Evolutionary conservation across 2,797 vertebrate species (phyloP), one percentile per base, ranked within the genome.

Genomic region (Smutsia gigantea): DNA sequence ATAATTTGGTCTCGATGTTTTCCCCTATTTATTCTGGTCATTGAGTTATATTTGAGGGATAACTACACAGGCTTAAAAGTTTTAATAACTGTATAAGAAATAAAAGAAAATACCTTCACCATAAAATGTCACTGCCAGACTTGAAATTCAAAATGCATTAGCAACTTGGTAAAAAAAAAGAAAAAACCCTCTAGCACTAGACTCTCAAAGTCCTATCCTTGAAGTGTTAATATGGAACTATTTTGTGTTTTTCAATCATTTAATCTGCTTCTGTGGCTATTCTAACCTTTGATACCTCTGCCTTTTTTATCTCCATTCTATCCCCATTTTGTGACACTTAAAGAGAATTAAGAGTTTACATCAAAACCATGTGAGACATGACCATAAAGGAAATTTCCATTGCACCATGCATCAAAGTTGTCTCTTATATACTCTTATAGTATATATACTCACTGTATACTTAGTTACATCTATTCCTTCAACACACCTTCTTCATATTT

Each of bases 71-170:
- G 93, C 13, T 53, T 61, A 77, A 75, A 90, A 81, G 15, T 59
- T 69, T 86, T 46, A 63, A 69, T 79, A 96, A 83, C 78, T 46
- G 55, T 42, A 7, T 6, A 84, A 11, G 64, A 79, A 94, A 63
- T 59, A 77, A 96, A 93, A 87, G 34, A 93, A 95, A 97, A 82
- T 78, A 7, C 2, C 49, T 78, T 88, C 19, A 57, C 23, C 27
- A 86, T 74, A 78, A 93, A 96, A 71, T 51, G n/a, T 79, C 77
- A 66, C 53, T 57, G 55, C 72, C n/a, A 81, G 42, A 87, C n/a
- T 64, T 82, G 27, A 93, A 94, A 94, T 84, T 89, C 71, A 96
- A 96, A 97, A 83, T 69, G 59, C 51, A 78, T 85, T 85, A 94
- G 78, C 53, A 97, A 92, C 57, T 85, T 87, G 71, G 39, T 31